Base-by-base conservation (phyloP, 2,797 vertebrate species). In the Diplodus sargus region DNA sequence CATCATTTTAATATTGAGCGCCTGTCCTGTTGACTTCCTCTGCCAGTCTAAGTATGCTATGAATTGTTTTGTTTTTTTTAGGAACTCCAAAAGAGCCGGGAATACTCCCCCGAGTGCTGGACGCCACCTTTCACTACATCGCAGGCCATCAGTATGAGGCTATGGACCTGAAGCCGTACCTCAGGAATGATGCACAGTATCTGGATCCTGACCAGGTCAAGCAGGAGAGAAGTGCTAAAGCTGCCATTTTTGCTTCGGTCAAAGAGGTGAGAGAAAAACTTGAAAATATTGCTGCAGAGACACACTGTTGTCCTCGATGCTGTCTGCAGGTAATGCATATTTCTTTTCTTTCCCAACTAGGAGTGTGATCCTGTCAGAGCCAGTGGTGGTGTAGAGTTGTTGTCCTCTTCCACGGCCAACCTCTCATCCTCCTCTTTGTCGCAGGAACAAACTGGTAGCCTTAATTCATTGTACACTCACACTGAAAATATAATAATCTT, bases 131-230 rank as follows among this genome's bases (percentile, higher is more conserved):
- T 81, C 90, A 89, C 49, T 89, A 95, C 70, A 87, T 96, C 4
- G 82, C 59, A 73, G 94, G 92, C 14, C 94, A 82, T 15, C 94
- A 91, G 75, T 97, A 98, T 20, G 87, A 87, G 23, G 94, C 86
- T 23, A 97, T 97, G 96, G 95, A 97, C 82, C 85, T 97, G 77
- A 98, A 96, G 45, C 97, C 97, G 0, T 91, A 95, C 91, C 93
- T 97, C 58, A 94, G 96, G 83, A 96, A 90, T 0, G 93, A 94
- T 14, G 94, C 94, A 0, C 96, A 96, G 64, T 93, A 85, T 85
- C 85, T 98, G 75, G 94, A 95, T 76, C 78, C 87, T 22, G 90
- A 92, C 8, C 96, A 97, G 86, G 90, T 96, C 76, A 96, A 95
- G 74, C 94, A 94, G 76, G 97, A 98, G 91, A 95, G 90, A 88